These are phyloP conservation scores for Drosophila grimshawi DNA, from an alignment of 1,140 invertebrate genomes.

Conservation along the genomic window DNA sequence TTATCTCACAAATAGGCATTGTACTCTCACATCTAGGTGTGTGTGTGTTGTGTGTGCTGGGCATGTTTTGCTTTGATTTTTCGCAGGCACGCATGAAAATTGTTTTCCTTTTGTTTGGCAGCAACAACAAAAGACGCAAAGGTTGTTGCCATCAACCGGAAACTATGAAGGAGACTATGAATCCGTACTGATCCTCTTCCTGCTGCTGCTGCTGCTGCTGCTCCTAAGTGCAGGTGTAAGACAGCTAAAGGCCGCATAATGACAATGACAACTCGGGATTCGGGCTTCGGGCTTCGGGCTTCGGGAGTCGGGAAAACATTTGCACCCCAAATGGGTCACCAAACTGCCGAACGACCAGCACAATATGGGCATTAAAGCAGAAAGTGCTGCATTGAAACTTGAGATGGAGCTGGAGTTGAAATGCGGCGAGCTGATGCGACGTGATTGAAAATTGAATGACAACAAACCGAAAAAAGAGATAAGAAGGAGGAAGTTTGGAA, in stretches of 20 bases:
- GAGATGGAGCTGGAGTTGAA: not conserved
- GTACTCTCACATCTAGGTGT: constrained; percentile 15
- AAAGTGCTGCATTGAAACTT: constrained; percentile 3
- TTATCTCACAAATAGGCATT: constrained; percentile 77
- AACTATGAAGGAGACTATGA: constrained; percentile 73
- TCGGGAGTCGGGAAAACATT: not conserved
- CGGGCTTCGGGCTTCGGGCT: no score
- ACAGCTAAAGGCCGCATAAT: constrained; percentile 51
- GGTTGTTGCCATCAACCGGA: constrained; percentile 70
- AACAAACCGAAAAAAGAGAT: not conserved
- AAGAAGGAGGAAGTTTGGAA: no score
- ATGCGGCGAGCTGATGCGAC: constrained; percentile 2
- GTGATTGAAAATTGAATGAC: constrained; percentile 47
- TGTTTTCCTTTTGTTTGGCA: constrained; percentile 75
- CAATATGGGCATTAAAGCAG: constrained; percentile 22
- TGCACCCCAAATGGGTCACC: constrained; percentile 43
- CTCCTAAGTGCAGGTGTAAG: constrained; percentile 29
- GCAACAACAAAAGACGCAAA: constrained; percentile 59
- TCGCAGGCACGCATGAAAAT: constrained; percentile 78
- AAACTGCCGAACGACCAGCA: constrained; percentile 6
- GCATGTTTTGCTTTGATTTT: constrained; percentile 66
- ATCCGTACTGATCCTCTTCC: constrained; percentile 1
- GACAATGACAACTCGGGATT: constrained; percentile 42
- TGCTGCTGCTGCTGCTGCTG: not conserved
- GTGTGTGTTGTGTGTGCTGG: constrained; percentile 18